Evolutionary conservation across 2,113 vertebrate species (phyloP), one percentile per base, ranked within the genome.

Genomic region (Pica pica): DNA sequence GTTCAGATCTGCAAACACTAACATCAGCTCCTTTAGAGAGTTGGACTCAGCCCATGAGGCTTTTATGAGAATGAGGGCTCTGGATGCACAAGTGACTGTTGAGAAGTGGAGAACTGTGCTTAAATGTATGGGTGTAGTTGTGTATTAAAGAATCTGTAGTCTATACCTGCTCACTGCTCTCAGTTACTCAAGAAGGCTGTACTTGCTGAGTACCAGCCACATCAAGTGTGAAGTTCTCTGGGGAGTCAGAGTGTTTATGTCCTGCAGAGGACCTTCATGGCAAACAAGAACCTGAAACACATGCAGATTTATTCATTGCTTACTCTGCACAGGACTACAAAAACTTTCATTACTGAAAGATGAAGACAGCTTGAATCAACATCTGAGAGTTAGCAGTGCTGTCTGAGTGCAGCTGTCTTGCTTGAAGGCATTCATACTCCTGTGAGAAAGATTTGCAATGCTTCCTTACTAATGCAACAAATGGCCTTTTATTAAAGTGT

Each of bases 111-210:
- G 77, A 71, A 5, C 53, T 39, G 20, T 44, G 56, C 53, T 49
- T n/a, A 15, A 31, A 37, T 9, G 16, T 9, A 7, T 17, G 1
- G 1, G 2, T 56, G 0, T 11, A 23, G n/a, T 13, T 42, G 39
- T 35, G 18, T 8, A 2, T 59, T 63, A 27, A 60, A 50, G 46
- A 42, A 44, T 28, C 2, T 2, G 44, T 4, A 27, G 27, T 27
- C 9, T 7, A n/a, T 59, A 4, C 57, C 61, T 52, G 1, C 12
- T 60, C 31, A 2, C 46, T 49, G 26, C 23, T 50, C 55, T 53
- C 60, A 24, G 0, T 24, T 67, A 41, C 77, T 84, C 22, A 10
- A 8, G 35, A 91, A 8, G 18, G 3, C 19, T 49, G 22, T 10
- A 2, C 35, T 53, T 85, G 78, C 39, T 59, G 75, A 69, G 57